Evolutionary conservation across 64 coral and sea anemone genomes (phyloP), one percentile per base, ranked within the genome.

Genomic region (Cladopsammia gracilis): DNA sequence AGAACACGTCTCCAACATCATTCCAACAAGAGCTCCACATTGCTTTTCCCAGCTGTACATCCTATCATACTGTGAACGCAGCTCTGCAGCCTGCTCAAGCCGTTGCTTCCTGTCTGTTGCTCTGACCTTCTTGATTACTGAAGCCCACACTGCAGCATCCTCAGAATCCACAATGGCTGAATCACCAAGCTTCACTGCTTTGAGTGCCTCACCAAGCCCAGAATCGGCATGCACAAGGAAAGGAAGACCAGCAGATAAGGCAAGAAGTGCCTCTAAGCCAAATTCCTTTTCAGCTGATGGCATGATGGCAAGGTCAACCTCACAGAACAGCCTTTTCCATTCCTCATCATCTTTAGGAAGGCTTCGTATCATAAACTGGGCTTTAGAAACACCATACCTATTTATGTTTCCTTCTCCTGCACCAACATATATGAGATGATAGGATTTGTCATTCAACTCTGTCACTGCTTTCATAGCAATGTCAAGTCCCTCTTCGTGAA

Each of bases 231-330:
- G n/a, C 4, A 71, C 26, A 43, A 71, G 69, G 4, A 71, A 12
- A 25, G 69, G 69, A 3, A 71, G 24, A 10, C 69, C 69, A 71
- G 69, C 69, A 71, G 22, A 10, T 44, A 71, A 44, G 22, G 69
- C 69, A n/a, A 25, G n/a, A 11, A 71, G 26, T 71, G 69, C 69
- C 9, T n/a, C 26, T 43, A 26, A 26, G 9, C 69, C 69, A 71
- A 71, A 71, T 10, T 25, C 69, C 24, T 71, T 23, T 42, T n/a
- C 22, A 13, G 22, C 25, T 10, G 69, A 71, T 71, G 69, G 69
- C 69, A 71, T 71, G 25, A 71, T 71, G 26, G 26, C 69, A 11
- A 71, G 69, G 26, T 71, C 69, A 26, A n/a, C n/a, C n/a, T n/a
- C n/a, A n/a, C n/a, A n/a, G n/a, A n/a, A n/a, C n/a, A n/a, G n/a